Percentiles rank a stretch among this genome's conserved stretches.
Conservation (phyloP, 2,797 vertebrate species). For the Simalia tracyae region DNA sequence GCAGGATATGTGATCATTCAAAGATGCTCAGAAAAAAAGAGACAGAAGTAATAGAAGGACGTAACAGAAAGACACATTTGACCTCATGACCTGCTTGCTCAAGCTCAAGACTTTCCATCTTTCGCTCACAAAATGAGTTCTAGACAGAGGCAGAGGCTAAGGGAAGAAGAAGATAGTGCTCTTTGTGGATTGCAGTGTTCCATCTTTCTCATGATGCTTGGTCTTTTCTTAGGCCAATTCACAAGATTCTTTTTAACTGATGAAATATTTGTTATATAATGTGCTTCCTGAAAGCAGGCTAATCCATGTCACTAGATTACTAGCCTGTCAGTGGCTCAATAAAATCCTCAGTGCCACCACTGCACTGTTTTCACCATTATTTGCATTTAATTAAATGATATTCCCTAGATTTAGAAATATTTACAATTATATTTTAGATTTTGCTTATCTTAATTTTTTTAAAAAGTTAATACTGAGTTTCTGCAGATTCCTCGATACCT, state of each 20-base stretch:
- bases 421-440: not conserved
- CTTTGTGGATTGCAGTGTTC: not conserved
- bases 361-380: not conserved
- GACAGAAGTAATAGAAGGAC: not conserved
- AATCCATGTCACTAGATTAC: not conserved
- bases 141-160: too few relatives aligned
- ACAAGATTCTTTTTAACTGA: not conserved
- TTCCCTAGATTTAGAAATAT: not conserved
- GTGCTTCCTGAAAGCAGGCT: not conserved
- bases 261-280: not conserved
- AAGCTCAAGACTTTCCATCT: not conserved
- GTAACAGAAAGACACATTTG: not conserved
- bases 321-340: not conserved
- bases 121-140: not conserved
- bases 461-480: not conserved
- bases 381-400: not conserved
- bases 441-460: not conserved
- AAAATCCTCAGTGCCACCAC: not conserved
- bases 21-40: not conserved
- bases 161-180: not conserved
- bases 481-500: not conserved
- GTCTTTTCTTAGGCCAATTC: not conserved
- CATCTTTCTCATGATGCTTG: not conserved
- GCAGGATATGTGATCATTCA: not conserved
- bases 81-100: not conserved